Evolutionary conservation across 2,888 invertebrate genomes (phyloP).

Genomic region (Tetramorium bicarinatum): DNA sequence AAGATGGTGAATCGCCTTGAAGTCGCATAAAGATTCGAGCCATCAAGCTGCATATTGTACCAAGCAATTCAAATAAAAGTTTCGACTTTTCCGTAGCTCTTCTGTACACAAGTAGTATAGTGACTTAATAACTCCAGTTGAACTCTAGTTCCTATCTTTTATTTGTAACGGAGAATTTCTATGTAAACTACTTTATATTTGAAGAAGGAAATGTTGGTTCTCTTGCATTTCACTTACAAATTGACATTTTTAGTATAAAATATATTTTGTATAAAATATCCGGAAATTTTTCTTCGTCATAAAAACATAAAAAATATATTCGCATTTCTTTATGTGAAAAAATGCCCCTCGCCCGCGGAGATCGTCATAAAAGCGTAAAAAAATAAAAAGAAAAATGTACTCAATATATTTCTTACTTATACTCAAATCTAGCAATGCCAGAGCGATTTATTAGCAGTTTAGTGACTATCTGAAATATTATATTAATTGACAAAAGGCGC

Average conservation of each 20-base stretch:
- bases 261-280: background rate
- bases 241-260: background rate
- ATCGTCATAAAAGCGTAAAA: background rate
- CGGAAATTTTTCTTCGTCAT: background rate
- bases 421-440: background rate
- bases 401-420: background rate
- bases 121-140: conserved; percentile 21
- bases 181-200: conserved; percentile 17
- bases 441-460: background rate
- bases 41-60: conserved; percentile 37
- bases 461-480: background rate
- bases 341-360: too few species aligned
- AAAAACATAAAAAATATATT: background rate
- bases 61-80: conserved; percentile 39
- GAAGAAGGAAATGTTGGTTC: conserved; percentile 3
- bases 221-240: background rate
- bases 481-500: conserved; percentile 1
- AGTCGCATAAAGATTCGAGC: conserved; percentile 12
- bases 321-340: too few species aligned
- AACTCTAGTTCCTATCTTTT: background rate
- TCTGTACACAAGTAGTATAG: background rate
- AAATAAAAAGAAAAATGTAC: too few species aligned
- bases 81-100: conserved; percentile 14
- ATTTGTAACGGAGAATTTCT: conserved; percentile 2
- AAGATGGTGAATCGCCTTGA: conserved; percentile 5